Conservation (phyloP, 2,113 vertebrate genomes). For the Malurus alboscapulatus region DNA sequence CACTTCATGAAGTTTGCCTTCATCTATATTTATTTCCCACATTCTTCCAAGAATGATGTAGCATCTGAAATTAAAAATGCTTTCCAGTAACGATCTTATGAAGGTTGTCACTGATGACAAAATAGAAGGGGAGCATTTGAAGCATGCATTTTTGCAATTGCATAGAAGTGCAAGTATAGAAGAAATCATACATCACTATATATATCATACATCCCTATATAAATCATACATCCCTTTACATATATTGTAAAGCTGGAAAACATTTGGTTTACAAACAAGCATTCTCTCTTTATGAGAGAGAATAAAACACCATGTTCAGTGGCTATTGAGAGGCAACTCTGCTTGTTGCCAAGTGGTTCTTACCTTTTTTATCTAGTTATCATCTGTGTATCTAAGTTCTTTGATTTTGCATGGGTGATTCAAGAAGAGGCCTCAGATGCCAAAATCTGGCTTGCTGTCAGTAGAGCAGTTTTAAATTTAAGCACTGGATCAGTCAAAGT, state of each 20-base stretch:
- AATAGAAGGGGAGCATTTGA: not conserved
- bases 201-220: not conserved
- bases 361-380: not conserved
- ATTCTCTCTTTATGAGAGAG: not conserved
- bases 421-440: conserved; percentile 28
- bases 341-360: not conserved
- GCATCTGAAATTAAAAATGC: conserved; percentile 38
- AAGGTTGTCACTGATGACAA: not conserved
- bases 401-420: conserved; percentile 1
- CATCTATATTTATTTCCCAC: conserved; percentile 33
- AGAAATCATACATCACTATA: not conserved
- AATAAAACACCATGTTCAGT: not conserved
- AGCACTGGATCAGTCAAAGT: not conserved
- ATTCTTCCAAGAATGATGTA: conserved; percentile 38
- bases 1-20: conserved; percentile 24
- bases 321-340: not conserved
- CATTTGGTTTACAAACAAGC: not conserved
- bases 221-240: not conserved
- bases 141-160: not conserved
- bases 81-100: not conserved
- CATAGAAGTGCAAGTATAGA: not conserved
- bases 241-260: not conserved
- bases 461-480: not conserved
- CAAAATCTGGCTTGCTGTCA: not conserved
- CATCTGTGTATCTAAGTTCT: not conserved